These are phyloP conservation scores for Cottoperca gobio DNA, from an alignment of 2,797 vertebrate species.

Conservation along the genomic window DNA sequence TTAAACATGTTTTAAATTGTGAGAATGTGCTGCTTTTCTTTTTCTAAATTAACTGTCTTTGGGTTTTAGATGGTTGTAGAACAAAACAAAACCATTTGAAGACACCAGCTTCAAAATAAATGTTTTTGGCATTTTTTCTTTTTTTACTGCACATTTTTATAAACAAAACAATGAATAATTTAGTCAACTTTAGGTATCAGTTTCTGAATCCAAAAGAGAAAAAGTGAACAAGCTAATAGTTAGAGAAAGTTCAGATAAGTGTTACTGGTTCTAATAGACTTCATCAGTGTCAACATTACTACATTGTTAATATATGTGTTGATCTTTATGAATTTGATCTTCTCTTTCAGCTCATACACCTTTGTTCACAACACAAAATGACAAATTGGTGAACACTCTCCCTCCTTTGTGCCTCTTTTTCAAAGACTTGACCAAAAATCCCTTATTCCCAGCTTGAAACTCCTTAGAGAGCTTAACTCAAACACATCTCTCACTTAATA, in stretches of 20 bases:
- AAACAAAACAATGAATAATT: too few relatives aligned
- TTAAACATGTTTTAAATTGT: too few relatives aligned
- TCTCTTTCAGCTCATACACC: background rate
- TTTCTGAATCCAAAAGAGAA: too few relatives aligned
- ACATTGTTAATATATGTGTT: background rate
- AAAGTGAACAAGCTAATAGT: too few relatives aligned
- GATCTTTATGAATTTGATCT: background rate
- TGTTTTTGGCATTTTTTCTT: background rate
- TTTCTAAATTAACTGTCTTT: background rate
- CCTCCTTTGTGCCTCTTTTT: conserved; percentile 35
- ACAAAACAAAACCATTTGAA: too few relatives aligned
- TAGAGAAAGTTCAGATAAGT: too few relatives aligned
- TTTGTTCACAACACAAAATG: conserved; percentile 6
- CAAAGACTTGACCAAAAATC: background rate
- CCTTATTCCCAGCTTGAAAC: conserved; percentile 42
- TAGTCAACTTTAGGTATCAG: too few relatives aligned
- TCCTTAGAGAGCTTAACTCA: conserved; percentile 48
- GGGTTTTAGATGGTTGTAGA: background rate
- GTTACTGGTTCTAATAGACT: too few relatives aligned
- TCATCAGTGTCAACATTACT: background rate
- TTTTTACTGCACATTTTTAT: background rate
- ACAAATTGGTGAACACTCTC: conserved; percentile 10
- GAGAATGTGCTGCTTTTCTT: background rate
- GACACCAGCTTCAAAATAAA: background rate
- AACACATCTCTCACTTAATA: conserved; percentile 30